Conservation (phyloP, 2,888 invertebrate genomes). For the Actias luna region DNA sequence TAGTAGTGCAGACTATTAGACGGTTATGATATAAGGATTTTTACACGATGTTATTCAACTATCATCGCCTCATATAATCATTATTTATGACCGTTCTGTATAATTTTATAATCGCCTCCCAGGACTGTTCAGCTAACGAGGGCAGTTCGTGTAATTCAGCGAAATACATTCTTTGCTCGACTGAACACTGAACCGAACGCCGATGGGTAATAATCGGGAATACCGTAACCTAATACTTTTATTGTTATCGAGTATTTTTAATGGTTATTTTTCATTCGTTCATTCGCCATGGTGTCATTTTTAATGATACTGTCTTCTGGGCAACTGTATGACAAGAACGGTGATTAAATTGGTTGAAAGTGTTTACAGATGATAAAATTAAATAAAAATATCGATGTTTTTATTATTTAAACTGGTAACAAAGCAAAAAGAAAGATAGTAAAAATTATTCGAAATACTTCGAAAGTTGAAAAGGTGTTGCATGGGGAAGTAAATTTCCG, state of each 20-base stretch:
- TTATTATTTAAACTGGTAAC: no score
- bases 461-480: no score
- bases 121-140: constrained; percentile 47
- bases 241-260: neutral
- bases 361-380: no score
- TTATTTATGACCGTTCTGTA: constrained; percentile 1
- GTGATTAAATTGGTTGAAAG: neutral
- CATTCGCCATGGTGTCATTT: neutral
- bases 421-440: no score
- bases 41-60: no score
- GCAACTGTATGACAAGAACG: neutral
- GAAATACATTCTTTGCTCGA: constrained; percentile 43
- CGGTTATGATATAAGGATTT: no score
- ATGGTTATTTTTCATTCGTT: neutral
- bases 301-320: neutral
- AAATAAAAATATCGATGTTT: no score
- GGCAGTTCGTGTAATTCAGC: constrained; percentile 44
- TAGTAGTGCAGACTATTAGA: no score
- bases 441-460: no score
- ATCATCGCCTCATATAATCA: neutral
- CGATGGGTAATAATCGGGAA: constrained; percentile 30
- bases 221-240: constrained; percentile 7
- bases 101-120: constrained; percentile 13
- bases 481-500: no score
- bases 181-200: constrained; percentile 24